A percentile compares a stretch with the other conserved stretches of the same genome.
These are phyloP conservation scores for Maniola hyperantus DNA, from an alignment of 2,888 invertebrate species.

Conservation along the genomic window DNA sequence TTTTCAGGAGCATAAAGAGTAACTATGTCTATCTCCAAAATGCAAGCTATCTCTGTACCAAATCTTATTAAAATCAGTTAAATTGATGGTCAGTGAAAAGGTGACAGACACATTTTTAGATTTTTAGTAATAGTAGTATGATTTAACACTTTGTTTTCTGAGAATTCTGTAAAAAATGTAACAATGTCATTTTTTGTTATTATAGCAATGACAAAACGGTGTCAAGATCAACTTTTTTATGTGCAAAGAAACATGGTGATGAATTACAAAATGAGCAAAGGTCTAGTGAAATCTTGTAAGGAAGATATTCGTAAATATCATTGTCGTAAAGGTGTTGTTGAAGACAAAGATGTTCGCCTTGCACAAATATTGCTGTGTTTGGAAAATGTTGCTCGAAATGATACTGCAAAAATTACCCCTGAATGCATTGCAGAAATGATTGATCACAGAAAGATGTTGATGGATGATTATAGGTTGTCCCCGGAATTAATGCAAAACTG, in stretches of 20 bases:
- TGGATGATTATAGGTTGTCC: slow-evolving; percentile 96
- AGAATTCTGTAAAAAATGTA: slow-evolving; percentile 1
- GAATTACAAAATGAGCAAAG: slow-evolving; percentile 95
- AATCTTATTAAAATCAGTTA: too few species aligned
- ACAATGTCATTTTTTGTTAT: slow-evolving; percentile 37
- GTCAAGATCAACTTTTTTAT: slow-evolving; percentile 91
- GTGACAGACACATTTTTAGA: background rate
- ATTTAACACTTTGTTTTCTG: background rate
- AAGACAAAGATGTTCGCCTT: slow-evolving; percentile 91
- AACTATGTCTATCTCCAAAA: too few species aligned
- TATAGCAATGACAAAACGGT: slow-evolving; percentile 84
- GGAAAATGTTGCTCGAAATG: slow-evolving; percentile 89
- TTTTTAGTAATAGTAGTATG: background rate
- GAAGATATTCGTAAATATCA: slow-evolving; percentile 93
- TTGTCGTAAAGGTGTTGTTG: slow-evolving; percentile 91
- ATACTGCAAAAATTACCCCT: slow-evolving; percentile 87
- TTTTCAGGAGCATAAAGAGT: too few species aligned
- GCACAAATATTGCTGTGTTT: slow-evolving; percentile 96
- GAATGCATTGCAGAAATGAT: slow-evolving; percentile 95
- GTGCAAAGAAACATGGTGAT: slow-evolving; percentile 94
- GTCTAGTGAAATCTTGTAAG: slow-evolving; percentile 93
- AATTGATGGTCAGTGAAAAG: too few species aligned
- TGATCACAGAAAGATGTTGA: slow-evolving; percentile 93
- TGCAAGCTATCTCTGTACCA: too few species aligned
- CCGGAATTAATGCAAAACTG: slow-evolving; percentile 96